Evolutionary conservation across 2,888 invertebrate species (phyloP).

Genomic region (Drosophila multiciliata): DNA sequence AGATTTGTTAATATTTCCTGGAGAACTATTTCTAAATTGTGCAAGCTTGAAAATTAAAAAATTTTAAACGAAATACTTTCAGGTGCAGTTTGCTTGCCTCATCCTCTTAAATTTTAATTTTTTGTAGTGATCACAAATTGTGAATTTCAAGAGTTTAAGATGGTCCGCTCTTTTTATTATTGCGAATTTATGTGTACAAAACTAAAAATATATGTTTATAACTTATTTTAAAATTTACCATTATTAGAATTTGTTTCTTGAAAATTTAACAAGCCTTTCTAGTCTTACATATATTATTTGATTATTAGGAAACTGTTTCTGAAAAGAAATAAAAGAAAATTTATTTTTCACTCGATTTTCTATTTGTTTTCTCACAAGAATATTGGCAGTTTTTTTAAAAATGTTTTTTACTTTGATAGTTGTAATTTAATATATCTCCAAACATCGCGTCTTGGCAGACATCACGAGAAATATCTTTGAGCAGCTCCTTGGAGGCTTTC

Average conservation of each 20-base stretch:
- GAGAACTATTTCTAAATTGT: constrained; percentile 53
- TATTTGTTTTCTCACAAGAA: background rate
- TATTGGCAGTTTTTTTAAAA: background rate
- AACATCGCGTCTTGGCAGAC: background rate
- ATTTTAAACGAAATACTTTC: constrained; percentile 40
- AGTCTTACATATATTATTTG: too few relatives aligned
- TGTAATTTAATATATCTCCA: background rate
- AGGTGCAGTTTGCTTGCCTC: background rate
- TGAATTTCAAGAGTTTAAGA: background rate
- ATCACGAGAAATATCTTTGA: background rate
- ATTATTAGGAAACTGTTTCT: too few relatives aligned
- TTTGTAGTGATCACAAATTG: background rate
- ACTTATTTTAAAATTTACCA: background rate
- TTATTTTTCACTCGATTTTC: background rate
- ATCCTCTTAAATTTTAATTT: background rate
- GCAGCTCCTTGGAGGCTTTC: background rate
- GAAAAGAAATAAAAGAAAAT: too few relatives aligned
- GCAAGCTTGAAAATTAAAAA: constrained; percentile 52
- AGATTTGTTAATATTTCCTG: constrained; percentile 69
- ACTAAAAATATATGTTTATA: background rate
- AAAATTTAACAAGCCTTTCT: too few relatives aligned
- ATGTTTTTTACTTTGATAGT: background rate
- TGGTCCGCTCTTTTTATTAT: too few relatives aligned
- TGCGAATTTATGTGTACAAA: background rate
- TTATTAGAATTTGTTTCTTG: too few relatives aligned